Evolutionary conservation across 2,888 invertebrate genomes (phyloP).

Genomic region (Calameuta pallipes): DNA sequence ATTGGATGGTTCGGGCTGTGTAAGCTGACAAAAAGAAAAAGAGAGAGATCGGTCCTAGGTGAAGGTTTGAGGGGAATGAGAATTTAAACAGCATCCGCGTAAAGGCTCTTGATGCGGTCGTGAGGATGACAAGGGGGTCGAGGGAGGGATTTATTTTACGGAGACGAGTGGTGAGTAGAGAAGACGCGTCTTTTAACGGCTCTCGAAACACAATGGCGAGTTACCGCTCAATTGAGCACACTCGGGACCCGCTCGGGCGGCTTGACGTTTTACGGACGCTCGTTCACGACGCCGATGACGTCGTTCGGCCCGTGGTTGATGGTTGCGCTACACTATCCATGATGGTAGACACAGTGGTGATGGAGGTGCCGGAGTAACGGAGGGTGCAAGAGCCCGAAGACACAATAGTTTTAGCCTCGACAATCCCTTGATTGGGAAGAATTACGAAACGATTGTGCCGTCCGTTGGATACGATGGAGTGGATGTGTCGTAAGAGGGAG

Average conservation of each 20-base stretch:
- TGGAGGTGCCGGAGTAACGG: conserved; percentile 16
- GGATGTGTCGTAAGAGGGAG: conserved; percentile 21
- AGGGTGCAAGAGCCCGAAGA: conserved; percentile 13
- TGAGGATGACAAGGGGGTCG: no score
- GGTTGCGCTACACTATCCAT: not conserved
- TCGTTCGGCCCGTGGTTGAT: not conserved
- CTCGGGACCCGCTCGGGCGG: not conserved
- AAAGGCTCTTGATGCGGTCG: no score
- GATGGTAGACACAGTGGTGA: conserved; percentile 1
- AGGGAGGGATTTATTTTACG: no score
- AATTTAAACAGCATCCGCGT: no score
- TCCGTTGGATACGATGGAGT: conserved; percentile 26
- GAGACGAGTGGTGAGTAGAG: no score
- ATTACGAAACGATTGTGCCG: conserved; percentile 58
- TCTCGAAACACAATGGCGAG: conserved; percentile 39
- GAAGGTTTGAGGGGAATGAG: no score
- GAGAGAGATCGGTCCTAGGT: no score
- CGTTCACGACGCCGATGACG: conserved; percentile 1
- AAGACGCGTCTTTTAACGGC: conserved; percentile 47
- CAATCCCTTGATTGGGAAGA: conserved; percentile 62
- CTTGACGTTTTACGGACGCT: conserved; percentile 36
- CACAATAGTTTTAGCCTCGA: conserved; percentile 61
- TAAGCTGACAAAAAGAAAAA: no score
- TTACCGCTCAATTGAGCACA: conserved; percentile 27
- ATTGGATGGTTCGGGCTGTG: no score